Evolutionary conservation across 2,113 vertebrate genomes (phyloP), one percentile per base, ranked within the genome.

Genomic region (Loxodonta africana): DNA sequence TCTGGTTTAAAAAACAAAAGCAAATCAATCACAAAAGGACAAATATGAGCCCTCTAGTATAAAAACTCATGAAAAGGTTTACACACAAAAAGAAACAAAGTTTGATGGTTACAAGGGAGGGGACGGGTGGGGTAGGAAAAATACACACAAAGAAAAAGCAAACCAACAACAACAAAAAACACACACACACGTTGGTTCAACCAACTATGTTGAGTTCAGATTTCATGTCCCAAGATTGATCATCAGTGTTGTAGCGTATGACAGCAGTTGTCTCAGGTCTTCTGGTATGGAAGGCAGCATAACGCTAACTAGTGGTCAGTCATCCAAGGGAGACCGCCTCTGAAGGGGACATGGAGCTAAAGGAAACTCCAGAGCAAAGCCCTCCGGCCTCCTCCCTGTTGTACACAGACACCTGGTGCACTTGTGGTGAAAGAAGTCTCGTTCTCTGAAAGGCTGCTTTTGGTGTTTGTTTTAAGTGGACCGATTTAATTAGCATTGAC

Each of bases 321-420:
- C 9, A 76, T 73, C 15, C 44, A 28, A 67, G 21, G 63, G 33
- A 53, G 12, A 53, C 0, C 17, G 33, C 6, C 1, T 46, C 26
- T 30, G 30, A 60, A 21, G 37, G 15, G 12, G 30, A 69, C 1
- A 30, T 21, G 23, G 23, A 51, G 7, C 6, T 8, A 17, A 8
- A 48, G n/a, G 30, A 46, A 33, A 2, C 0, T 8, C 7, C 46
- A 30, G 48, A 85, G 23, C 17, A 20, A n/a, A 91, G 33, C 5
- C 53, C n/a, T 26, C 10, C 15, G 37, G 53, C 26, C 3, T 30
- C 6, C 18, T 37, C 28, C 41, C 33, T 77, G n/a, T 1, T 4
- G 14, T 6, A 25, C 4, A 37, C 6, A 60, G 25, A 57, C 0
- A 7, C 44, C 48, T 74, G 60, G 23, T 8, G 0, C 0, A 25